Evolutionary conservation across 2,888 invertebrate species (phyloP).

Genomic region (Andrena bucephala): DNA sequence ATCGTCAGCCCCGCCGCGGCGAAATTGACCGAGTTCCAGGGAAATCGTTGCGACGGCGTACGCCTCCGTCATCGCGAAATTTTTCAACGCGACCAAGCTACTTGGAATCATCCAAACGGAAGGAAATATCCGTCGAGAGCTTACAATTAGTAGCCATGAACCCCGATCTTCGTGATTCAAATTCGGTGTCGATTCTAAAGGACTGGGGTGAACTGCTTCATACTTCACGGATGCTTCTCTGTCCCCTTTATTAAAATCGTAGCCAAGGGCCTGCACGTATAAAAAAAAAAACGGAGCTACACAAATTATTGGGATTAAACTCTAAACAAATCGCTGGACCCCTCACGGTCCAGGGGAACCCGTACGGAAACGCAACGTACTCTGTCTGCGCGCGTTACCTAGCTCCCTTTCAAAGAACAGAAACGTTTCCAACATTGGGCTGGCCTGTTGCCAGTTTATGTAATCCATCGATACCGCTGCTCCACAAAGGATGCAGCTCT

Average conservation of each 20-base stretch:
- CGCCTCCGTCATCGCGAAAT: neutral
- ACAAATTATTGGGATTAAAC: too few species aligned
- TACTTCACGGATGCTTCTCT: too few species aligned
- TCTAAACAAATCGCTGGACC: too few species aligned
- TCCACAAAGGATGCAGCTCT: conserved; percentile 35
- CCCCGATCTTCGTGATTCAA: too few species aligned
- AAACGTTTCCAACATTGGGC: conserved; percentile 6
- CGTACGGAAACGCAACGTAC: neutral
- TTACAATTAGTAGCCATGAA: too few species aligned
- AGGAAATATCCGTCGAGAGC: neutral
- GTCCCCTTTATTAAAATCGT: too few species aligned
- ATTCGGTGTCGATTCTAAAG: too few species aligned
- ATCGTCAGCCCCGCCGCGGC: conserved; percentile 34
- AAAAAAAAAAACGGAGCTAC: too few species aligned
- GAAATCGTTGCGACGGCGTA: neutral
- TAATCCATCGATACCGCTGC: conserved; percentile 47
- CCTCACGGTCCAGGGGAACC: too few species aligned
- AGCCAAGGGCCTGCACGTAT: too few species aligned
- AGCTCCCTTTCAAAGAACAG: neutral
- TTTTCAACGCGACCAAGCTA: neutral
- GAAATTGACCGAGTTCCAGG: conserved; percentile 38
- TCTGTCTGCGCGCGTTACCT: neutral
- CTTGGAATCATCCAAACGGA: neutral
- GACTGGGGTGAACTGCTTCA: too few species aligned
- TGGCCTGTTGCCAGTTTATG: conserved; percentile 54